Evolutionary conservation across 2,797 vertebrate species (phyloP).

Genomic region (Sorex maritimensis): DNA sequence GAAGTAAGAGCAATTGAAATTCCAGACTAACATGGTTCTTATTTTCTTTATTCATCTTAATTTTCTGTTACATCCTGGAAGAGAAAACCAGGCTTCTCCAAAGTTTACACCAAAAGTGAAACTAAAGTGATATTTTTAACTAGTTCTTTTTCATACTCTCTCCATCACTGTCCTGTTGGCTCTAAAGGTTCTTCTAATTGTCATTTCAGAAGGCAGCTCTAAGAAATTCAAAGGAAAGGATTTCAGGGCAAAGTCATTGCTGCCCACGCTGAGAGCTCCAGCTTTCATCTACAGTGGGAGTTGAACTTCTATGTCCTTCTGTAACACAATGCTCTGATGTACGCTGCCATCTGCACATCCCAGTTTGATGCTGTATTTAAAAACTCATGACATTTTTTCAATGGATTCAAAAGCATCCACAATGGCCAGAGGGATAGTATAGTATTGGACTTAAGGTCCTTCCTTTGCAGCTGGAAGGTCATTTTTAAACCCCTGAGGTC

Average conservation of each 20-base stretch:
- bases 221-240: constrained; percentile 18
- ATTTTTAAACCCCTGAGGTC: too few relatives aligned
- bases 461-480: too few relatives aligned
- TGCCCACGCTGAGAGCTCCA: not conserved
- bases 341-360: not conserved
- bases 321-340: not conserved
- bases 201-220: constrained; percentile 18
- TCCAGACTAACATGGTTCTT: constrained; percentile 55
- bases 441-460: too few relatives aligned
- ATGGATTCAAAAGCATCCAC: constrained; percentile 37
- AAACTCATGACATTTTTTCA: constrained; percentile 61
- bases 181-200: not conserved
- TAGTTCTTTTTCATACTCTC: not conserved
- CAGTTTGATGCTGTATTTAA: constrained; percentile 35
- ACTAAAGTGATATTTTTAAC: constrained; percentile 47
- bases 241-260: not conserved
- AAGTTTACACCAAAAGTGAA: constrained; percentile 65
- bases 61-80: constrained; percentile 32
- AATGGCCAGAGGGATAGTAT: not conserved
- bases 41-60: constrained; percentile 41
- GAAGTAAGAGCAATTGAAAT: constrained; percentile 32
- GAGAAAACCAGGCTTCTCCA: constrained; percentile 28
- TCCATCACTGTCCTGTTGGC: not conserved
- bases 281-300: not conserved
- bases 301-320: constrained; percentile 1